phyloP scores from a whole-genome alignment of 1,140 invertebrate species.

The Drosophila ogumai region DNA sequence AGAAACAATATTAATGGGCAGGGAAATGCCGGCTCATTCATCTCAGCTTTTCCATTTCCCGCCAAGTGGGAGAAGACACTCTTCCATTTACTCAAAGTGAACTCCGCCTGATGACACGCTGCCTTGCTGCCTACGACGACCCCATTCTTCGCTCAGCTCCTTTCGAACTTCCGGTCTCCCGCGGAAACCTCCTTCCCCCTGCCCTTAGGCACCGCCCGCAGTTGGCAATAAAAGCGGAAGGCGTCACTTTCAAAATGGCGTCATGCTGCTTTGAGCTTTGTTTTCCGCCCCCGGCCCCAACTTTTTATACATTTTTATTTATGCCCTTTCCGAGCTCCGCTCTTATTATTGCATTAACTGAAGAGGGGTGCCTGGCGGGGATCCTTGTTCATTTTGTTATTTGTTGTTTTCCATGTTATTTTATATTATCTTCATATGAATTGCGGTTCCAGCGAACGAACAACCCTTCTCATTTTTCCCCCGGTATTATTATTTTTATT shows the following conservation, averaged over 20 bases:
- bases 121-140: not conserved
- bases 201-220: slow-evolving; percentile 3
- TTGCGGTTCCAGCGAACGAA: slow-evolving; percentile 22
- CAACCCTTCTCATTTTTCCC: slow-evolving; percentile 4
- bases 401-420: slow-evolving; percentile 51
- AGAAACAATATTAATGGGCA: slow-evolving; percentile 31
- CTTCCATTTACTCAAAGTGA: slow-evolving; percentile 30
- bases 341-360: slow-evolving; percentile 68
- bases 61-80: slow-evolving; percentile 11
- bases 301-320: slow-evolving; percentile 49
- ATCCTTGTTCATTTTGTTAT: slow-evolving; percentile 28
- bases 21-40: slow-evolving; percentile 29
- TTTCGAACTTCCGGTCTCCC: slow-evolving; percentile 33
- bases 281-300: slow-evolving; percentile 21
- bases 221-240: slow-evolving; percentile 61
- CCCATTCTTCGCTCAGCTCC: slow-evolving; percentile 2
- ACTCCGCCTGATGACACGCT: slow-evolving; percentile 18
- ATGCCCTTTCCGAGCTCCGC: slow-evolving; percentile 31
- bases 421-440: slow-evolving; percentile 65
- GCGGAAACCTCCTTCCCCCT: slow-evolving; percentile 5
- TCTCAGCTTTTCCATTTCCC: slow-evolving; percentile 34
- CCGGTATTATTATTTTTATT: slow-evolving; percentile 53
- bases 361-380: slow-evolving; percentile 1
- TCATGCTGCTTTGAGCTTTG: slow-evolving; percentile 62
- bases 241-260: slow-evolving; percentile 69